Evolutionary conservation across 2,113 vertebrate species (phyloP).

Genomic region (Saccopteryx leptura): DNA sequence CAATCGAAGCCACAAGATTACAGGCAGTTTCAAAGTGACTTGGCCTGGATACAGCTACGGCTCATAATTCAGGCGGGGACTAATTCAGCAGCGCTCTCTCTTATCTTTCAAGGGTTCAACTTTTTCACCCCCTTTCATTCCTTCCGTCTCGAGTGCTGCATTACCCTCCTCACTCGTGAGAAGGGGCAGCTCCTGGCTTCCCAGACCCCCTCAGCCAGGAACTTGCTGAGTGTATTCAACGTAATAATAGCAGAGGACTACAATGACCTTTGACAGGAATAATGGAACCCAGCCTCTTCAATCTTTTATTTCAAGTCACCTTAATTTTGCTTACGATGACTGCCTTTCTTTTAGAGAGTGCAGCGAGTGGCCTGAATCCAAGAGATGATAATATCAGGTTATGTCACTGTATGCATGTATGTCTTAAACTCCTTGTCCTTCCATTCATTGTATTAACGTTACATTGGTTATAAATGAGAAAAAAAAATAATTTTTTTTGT

Average conservation of each 20-base stretch:
- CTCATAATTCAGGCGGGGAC: conserved; percentile 39
- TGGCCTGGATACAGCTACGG: conserved; percentile 31
- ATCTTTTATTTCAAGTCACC: conserved; percentile 55
- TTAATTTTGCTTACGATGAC: conserved; percentile 33
- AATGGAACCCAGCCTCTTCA: conserved; percentile 54
- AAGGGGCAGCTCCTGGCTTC: conserved; percentile 67
- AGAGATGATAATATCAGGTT: conserved; percentile 12
- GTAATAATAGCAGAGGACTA: conserved; percentile 70
- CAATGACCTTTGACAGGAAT: conserved; percentile 66
- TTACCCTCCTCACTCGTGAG: conserved; percentile 67
- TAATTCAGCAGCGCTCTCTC: conserved; percentile 54
- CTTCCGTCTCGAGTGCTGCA: conserved; percentile 48
- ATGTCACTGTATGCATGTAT: not conserved
- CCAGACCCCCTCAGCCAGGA: conserved; percentile 60
- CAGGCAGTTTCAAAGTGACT: conserved; percentile 69
- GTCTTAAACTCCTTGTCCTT: conserved; percentile 15
- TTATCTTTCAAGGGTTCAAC: conserved; percentile 59
- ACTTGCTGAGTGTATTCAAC: conserved; percentile 53
- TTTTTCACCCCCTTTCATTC: conserved; percentile 81
- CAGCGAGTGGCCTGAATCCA: not conserved
- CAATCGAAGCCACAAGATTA: conserved; percentile 35
- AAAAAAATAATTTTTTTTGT: conserved; percentile 34
- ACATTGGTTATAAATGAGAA: conserved; percentile 30
- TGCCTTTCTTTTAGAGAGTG: not conserved
- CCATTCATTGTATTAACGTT: conserved; percentile 51